Percentiles rank a stretch among this genome's conserved stretches.
These are phyloP conservation scores for Glossophaga mutica DNA, from an alignment of 2,797 vertebrate genomes.

Conservation along the genomic window DNA sequence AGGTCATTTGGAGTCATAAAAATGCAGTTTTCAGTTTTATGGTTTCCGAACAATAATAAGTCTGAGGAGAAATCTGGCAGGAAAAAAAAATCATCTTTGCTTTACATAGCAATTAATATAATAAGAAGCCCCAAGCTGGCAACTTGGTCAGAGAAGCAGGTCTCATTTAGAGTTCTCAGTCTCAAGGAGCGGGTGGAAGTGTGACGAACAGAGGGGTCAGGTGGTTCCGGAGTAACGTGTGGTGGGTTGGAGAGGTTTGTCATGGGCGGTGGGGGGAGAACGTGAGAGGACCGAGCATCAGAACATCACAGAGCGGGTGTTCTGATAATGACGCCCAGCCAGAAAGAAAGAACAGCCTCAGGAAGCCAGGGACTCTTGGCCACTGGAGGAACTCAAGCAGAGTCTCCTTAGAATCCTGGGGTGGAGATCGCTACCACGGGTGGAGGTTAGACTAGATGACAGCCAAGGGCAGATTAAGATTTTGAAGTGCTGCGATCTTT, in stretches of 20 bases:
- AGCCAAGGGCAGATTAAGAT: background rate
- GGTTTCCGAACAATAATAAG: slow-evolving; percentile 78
- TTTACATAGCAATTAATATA: slow-evolving; percentile 45
- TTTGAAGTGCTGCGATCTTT: background rate
- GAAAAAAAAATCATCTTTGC: background rate
- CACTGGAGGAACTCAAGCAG: background rate
- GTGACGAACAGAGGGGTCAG: background rate
- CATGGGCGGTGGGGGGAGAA: background rate
- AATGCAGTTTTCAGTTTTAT: slow-evolving; percentile 79
- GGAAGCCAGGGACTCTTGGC: background rate
- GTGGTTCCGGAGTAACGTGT: background rate
- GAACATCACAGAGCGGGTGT: background rate
- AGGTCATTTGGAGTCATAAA: slow-evolving; percentile 82
- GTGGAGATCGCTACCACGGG: background rate
- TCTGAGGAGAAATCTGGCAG: slow-evolving; percentile 48
- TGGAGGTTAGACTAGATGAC: background rate
- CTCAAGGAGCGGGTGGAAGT: background rate
- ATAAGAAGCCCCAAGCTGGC: slow-evolving; percentile 47
- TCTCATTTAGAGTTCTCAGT: slow-evolving; percentile 27
- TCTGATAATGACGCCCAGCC: background rate
- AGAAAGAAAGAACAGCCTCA: background rate
- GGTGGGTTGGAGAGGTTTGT: accelerated
- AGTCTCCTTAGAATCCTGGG: background rate
- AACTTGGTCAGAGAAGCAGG: slow-evolving; percentile 27
- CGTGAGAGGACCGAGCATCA: background rate